Evolutionary conservation across 2,888 invertebrate genomes (phyloP).

Genomic region (Petrophora chlorosata): DNA sequence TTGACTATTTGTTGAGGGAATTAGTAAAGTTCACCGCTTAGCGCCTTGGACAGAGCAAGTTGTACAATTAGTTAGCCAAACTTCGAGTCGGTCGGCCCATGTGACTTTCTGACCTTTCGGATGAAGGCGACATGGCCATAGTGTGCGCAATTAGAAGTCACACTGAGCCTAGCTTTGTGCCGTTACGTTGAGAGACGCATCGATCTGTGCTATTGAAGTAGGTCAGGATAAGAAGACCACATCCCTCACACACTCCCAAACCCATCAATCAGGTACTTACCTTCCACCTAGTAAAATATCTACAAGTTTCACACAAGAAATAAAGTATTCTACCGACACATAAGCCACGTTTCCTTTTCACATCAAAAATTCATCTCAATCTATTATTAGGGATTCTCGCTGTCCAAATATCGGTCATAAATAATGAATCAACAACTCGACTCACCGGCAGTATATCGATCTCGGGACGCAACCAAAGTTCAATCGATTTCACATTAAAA

Average conservation of each 20-base stretch:
- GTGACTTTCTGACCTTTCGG: constrained; percentile 36
- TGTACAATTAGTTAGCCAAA: constrained; percentile 9
- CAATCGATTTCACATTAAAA: constrained; percentile 65
- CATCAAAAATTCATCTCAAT: constrained; percentile 44
- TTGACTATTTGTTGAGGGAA: no score
- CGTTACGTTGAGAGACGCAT: constrained; percentile 35
- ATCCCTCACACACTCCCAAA: not conserved
- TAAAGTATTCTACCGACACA: constrained; percentile 26
- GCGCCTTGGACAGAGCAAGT: constrained; percentile 6
- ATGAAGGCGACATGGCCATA: constrained; percentile 9
- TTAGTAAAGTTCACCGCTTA: constrained; percentile 18
- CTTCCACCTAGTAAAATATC: not conserved
- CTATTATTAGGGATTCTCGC: constrained; percentile 48
- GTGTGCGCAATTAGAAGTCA: constrained; percentile 18
- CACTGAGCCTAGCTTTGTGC: constrained; percentile 16
- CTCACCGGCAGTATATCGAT: constrained; percentile 67
- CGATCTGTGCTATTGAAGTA: constrained; percentile 46
- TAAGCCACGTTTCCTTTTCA: constrained; percentile 26
- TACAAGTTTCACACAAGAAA: constrained; percentile 16
- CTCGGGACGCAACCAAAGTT: constrained; percentile 53
- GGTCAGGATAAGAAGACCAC: constrained; percentile 43
- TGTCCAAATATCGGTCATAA: constrained; percentile 58
- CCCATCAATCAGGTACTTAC: constrained; percentile 1
- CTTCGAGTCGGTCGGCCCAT: constrained; percentile 13
- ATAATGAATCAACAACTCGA: constrained; percentile 57